Base-by-base conservation (phyloP, 2,113 vertebrate genomes). In the Lasiurus cinereus region DNA sequence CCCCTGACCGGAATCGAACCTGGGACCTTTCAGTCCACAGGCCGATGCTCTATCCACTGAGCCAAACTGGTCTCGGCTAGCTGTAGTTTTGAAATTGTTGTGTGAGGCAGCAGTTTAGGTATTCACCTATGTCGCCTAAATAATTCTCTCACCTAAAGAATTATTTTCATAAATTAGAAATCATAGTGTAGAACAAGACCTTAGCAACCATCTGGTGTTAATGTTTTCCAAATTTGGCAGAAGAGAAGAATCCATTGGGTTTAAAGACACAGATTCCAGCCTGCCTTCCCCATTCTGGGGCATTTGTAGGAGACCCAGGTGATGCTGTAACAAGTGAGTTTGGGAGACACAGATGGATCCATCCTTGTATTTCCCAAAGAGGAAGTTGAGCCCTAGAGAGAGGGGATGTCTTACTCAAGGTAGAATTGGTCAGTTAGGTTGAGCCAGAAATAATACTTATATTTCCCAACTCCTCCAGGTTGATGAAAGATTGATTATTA, bases 231-330 rank as follows among this genome's bases (percentile, higher is more conserved):
- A 31, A 79, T 7, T 29, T 74, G 33, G 31, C 36, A 36, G 43
- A 62, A 77, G 74, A 16, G 73, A 64, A 92, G 43, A 89, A 86
- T 74, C 69, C 56, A 27, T 21, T 1, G 50, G 56, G 3, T 74
- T 91, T 86, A 83, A 96, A 94, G 89, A 59, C 21, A 69, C 48
- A 93, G 48, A 76, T 48, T 73, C 29, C 72, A 72, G 29, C 22
- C 21, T 3, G 12, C 2, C 46, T 24, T 9, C 31, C 24, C 52
- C 24, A n/a, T 18, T 48, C 36, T 27, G 50, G 31, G 33, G 56
- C n/a, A 16, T 70, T n/a, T 54, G 67, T 36, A 8, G 72, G 78
- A 18, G 70, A 14, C 43, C 39, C 8, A 9, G 69, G 54, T 15
- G 50, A 83, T n/a, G 77, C 62, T 59, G 27, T 70, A 52, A 67